Conservation (phyloP, 2,797 vertebrate genomes). For the Chrosomus eos region DNA sequence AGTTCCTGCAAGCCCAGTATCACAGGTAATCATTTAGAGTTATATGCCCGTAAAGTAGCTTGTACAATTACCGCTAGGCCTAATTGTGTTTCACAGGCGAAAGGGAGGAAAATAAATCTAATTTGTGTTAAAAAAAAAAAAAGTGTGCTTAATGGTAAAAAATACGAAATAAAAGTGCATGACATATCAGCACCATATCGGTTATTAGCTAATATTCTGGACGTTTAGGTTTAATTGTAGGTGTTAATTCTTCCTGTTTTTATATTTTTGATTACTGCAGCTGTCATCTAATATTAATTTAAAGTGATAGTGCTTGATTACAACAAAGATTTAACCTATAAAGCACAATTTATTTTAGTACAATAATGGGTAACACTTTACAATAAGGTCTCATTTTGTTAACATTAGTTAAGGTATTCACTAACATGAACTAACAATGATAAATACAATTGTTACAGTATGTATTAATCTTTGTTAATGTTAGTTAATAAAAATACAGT, state of each 20-base stretch:
- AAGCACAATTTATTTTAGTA: neutral
- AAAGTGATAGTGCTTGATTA: neutral
- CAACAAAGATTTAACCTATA: neutral
- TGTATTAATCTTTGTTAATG: neutral
- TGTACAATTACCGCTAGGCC: slow-evolving; percentile 33
- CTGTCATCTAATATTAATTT: neutral
- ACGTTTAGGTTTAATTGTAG: neutral
- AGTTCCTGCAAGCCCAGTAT: slow-evolving; percentile 95
- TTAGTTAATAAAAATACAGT: neutral
- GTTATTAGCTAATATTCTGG: neutral
- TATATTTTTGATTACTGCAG: neutral
- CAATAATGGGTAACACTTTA: neutral
- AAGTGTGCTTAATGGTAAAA: neutral
- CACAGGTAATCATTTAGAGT: slow-evolving; percentile 85
- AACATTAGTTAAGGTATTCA: neutral
- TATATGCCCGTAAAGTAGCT: slow-evolving; percentile 33
- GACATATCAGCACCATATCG: neutral
- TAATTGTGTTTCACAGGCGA: slow-evolving; percentile 29
- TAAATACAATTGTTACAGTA: neutral
- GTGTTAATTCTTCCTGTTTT: neutral
- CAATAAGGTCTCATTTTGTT: neutral
- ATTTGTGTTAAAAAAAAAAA: neutral
- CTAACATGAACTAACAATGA: no score
- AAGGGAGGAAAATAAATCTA: neutral
- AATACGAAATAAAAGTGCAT: neutral